Evolutionary conservation across 1,140 invertebrate species (phyloP).

Genomic region (Oreohelix idahoensis): DNA sequence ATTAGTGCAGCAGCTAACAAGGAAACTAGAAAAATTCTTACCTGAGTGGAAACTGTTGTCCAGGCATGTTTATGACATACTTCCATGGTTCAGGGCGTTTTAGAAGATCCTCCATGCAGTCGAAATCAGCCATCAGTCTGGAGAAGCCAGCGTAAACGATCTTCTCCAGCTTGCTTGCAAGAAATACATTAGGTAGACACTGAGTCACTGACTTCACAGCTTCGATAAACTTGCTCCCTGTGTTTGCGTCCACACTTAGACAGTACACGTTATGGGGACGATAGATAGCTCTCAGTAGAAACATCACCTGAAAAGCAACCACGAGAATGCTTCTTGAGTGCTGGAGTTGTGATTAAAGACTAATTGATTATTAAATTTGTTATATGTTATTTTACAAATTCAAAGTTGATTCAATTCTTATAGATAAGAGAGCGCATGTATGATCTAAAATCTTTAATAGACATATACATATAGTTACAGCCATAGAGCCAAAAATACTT

Average conservation of each 20-base stretch:
- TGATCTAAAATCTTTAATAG: too few species aligned
- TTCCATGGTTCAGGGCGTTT: slow-evolving; percentile 43
- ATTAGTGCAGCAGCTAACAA: neutral
- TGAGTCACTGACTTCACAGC: slow-evolving; percentile 20
- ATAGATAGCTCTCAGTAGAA: slow-evolving; percentile 64
- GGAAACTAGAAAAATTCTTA: too few species aligned
- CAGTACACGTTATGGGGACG: slow-evolving; percentile 69
- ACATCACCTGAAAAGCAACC: slow-evolving; percentile 43
- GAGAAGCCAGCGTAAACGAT: slow-evolving; percentile 38
- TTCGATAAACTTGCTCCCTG: neutral
- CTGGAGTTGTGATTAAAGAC: too few species aligned
- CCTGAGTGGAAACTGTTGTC: slow-evolving; percentile 57
- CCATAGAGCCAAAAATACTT: too few species aligned
- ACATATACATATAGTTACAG: too few species aligned
- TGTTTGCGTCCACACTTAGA: slow-evolving; percentile 64
- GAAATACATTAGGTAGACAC: slow-evolving; percentile 63
- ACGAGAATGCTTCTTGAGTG: too few species aligned
- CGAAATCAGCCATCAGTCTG: slow-evolving; percentile 54
- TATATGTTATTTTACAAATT: too few species aligned
- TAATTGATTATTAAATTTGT: too few species aligned
- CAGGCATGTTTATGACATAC: slow-evolving; percentile 58
- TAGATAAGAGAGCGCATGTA: too few species aligned
- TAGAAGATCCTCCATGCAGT: slow-evolving; percentile 53
- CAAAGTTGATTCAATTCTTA: too few species aligned
- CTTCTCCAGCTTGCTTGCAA: slow-evolving; percentile 45